A percentile compares a stretch with the other conserved stretches of the same genome.
These are phyloP conservation scores for Proctacanthus coquilletti DNA, from an alignment of 1,140 invertebrate species.

Conservation along the genomic window DNA sequence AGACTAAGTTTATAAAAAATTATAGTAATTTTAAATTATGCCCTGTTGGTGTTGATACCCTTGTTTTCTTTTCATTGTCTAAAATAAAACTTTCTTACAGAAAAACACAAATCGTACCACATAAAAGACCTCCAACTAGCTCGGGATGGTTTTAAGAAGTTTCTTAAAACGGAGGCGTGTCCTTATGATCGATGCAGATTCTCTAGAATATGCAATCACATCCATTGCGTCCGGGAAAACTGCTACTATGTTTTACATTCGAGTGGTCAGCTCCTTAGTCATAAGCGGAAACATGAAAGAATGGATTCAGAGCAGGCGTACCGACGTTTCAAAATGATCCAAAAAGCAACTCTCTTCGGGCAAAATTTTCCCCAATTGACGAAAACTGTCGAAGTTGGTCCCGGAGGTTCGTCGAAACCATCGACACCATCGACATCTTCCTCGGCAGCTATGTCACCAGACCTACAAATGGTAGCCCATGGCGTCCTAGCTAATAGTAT, in stretches of 20 bases:
- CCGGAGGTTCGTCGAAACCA: not conserved
- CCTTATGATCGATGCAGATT: conserved; percentile 79
- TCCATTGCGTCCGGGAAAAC: conserved; percentile 90
- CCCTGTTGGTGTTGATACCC: too few species aligned
- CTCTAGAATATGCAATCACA: conserved; percentile 91
- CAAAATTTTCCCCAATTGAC: too few species aligned
- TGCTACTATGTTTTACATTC: conserved; percentile 94
- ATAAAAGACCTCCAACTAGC: conserved; percentile 93
- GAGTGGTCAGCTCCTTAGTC: conserved; percentile 91
- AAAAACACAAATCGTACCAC: conserved; percentile 98
- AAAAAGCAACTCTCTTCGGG: conserved; percentile 10
- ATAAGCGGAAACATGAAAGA: conserved; percentile 93
- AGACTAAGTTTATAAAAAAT: too few species aligned
- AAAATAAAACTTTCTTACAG: too few species aligned
- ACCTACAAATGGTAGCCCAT: not conserved
- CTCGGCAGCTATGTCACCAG: not conserved
- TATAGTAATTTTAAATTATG: too few species aligned
- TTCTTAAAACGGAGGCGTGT: conserved; percentile 93
- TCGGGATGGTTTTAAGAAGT: conserved; percentile 96
- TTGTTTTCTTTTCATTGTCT: too few species aligned
- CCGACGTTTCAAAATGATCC: conserved; percentile 49
- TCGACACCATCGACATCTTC: not conserved
- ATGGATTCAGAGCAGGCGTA: conserved; percentile 76
- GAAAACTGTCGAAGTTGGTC: too few species aligned
- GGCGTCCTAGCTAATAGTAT: too few species aligned